phyloP scores from a whole-genome alignment of 2,797 vertebrate species.

The Sparus aurata region DNA sequence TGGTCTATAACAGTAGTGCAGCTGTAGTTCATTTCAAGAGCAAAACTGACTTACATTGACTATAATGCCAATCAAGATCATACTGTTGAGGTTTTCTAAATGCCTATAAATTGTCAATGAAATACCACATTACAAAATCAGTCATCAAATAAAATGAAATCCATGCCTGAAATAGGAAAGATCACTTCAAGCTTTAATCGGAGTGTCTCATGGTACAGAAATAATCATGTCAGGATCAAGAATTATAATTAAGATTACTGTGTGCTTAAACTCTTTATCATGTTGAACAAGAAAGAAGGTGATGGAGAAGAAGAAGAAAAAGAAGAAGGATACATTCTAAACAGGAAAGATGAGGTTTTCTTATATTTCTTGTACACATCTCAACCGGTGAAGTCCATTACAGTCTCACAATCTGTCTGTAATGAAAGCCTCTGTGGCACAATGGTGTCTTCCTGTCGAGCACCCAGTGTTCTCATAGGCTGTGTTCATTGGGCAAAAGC shows the following conservation, averaged over 20 bases:
- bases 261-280: background rate
- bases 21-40: background rate
- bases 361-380: too few relatives aligned
- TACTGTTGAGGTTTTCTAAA: background rate
- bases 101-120: background rate
- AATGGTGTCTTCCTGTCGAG: background rate
- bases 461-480: background rate
- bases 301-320: background rate
- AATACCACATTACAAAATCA: background rate
- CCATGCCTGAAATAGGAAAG: background rate
- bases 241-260: too few relatives aligned
- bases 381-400: background rate
- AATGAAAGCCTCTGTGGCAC: background rate
- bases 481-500: constrained; percentile 26
- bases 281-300: background rate
- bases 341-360: too few relatives aligned
- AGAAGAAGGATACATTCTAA: background rate
- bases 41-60: background rate
- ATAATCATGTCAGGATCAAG: background rate
- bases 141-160: background rate
- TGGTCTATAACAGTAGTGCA: constrained; percentile 4
- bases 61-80: too few relatives aligned
- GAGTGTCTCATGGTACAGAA: background rate
- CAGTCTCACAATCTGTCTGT: background rate
- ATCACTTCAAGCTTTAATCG: background rate